These are phyloP conservation scores for Delphinapterus leucas DNA, from an alignment of 2,113 vertebrate genomes.

Conservation along the genomic window DNA sequence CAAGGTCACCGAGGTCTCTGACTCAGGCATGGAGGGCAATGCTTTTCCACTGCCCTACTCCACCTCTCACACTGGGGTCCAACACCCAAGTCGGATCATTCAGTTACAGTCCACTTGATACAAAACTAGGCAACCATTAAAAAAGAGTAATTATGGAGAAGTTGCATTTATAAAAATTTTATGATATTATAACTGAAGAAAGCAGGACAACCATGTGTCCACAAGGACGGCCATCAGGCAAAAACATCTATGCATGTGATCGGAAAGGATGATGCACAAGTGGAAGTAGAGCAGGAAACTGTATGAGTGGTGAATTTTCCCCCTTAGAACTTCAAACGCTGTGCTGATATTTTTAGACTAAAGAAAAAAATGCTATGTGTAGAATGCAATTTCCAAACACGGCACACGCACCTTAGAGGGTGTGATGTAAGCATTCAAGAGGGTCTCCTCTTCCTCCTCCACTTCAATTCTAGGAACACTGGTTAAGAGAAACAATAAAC, in stretches of 20 bases:
- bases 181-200: background rate
- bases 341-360: background rate
- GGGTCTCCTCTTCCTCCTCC: slow-evolving; percentile 89
- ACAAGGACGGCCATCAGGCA: background rate
- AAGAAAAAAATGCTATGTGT: background rate
- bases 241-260: background rate
- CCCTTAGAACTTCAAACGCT: background rate
- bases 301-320: background rate
- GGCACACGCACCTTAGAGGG: slow-evolving; percentile 86
- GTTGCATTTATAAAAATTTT: background rate
- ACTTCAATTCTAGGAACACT: slow-evolving; percentile 84
- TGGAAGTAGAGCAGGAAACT: background rate
- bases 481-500: slow-evolving; percentile 42
- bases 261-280: background rate
- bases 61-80: background rate
- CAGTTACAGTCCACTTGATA: background rate
- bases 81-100: background rate
- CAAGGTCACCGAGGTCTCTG: background rate
- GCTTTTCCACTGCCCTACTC: background rate
- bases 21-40: background rate
- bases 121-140: background rate
- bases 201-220: background rate
- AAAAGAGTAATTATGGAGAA: background rate
- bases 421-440: slow-evolving; percentile 90
- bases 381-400: background rate